phyloP scores from a whole-genome alignment of 2,113 vertebrate species.

The Campylomormyrus numenius region DNA sequence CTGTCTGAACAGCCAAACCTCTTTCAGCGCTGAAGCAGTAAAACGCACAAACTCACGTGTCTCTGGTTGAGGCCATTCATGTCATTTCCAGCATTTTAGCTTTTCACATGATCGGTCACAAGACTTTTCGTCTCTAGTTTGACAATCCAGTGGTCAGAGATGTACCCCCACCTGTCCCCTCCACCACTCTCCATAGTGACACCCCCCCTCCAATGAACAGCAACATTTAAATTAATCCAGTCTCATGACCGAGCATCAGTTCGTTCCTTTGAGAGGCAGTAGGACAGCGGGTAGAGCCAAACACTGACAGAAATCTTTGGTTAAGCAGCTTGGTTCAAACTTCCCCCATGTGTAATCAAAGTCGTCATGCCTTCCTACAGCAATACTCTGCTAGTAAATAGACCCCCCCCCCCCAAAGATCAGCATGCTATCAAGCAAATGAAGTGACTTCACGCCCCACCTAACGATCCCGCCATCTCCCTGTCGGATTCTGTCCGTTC shows the following conservation, averaged over 20 bases:
- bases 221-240: background rate
- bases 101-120: background rate
- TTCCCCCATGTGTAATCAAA: slow-evolving; percentile 25
- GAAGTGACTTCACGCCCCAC: background rate
- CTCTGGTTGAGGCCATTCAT: background rate
- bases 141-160: background rate
- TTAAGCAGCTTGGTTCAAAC: background rate
- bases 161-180: background rate
- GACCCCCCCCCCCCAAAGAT: background rate
- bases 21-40: background rate
- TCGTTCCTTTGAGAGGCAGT: background rate
- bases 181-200: background rate
- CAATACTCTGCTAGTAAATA: slow-evolving; percentile 25
- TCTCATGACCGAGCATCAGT: background rate
- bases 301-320: background rate
- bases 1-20: background rate
- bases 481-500: background rate
- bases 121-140: background rate
- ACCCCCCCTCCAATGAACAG: no score
- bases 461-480: background rate
- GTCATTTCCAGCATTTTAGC: background rate
- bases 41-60: background rate
- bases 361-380: slow-evolving; percentile 18
- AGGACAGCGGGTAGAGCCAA: background rate
- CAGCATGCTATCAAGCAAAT: background rate